phyloP scores from a whole-genome alignment of 2,888 invertebrate species.

The Papilio gigon region DNA sequence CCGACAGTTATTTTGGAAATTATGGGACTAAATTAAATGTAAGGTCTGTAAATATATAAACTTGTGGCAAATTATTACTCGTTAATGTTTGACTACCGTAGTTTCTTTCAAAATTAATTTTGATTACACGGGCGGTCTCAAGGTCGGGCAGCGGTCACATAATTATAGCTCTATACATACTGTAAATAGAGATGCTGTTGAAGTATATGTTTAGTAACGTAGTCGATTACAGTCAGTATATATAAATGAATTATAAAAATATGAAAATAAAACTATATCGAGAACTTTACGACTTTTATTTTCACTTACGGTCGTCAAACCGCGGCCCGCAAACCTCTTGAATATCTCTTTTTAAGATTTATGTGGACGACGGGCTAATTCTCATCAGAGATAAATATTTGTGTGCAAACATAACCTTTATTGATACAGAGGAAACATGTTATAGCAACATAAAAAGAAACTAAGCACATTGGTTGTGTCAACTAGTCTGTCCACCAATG shows the following conservation, averaged over 20 bases:
- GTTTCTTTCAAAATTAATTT: conserved; percentile 71
- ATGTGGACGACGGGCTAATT: no score
- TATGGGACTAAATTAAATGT: conserved; percentile 81
- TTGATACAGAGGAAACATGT: no score
- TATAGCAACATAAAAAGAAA: no score
- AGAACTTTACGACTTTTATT: conserved; percentile 49
- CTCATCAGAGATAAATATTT: no score
- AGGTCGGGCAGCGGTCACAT: conserved; percentile 59
- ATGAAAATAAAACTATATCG: conserved; percentile 80
- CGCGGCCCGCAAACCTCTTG: no score
- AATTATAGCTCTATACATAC: conserved; percentile 73
- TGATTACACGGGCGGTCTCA: conserved; percentile 61
- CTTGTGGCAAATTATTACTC: conserved; percentile 81
- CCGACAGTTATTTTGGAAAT: conserved; percentile 71
- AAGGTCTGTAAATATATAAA: conserved; percentile 79
- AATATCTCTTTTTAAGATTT: no score
- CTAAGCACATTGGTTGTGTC: no score
- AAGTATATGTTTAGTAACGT: conserved; percentile 82
- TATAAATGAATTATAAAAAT: conserved; percentile 75
- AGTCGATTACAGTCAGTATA: conserved; percentile 81
- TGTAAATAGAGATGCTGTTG: conserved; percentile 82
- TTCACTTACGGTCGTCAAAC: no score
- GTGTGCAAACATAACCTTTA: no score
- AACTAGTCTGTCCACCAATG: no score
- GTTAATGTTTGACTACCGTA: conserved; percentile 72